Conservation (phyloP, 2,888 invertebrate genomes). For the Meteorus colon region DNA sequence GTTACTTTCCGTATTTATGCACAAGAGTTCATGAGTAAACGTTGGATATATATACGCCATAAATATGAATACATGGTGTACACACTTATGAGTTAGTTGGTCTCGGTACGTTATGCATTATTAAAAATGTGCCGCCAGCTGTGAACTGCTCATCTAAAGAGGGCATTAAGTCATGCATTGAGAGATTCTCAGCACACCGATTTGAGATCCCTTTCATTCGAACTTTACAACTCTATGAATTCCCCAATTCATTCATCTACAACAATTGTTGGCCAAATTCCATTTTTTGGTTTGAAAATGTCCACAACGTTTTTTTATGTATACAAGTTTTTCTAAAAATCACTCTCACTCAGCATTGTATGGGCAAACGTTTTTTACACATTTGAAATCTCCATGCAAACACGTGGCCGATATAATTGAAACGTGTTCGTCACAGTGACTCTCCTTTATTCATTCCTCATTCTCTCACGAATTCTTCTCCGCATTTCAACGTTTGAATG, state of each 20-base stretch:
- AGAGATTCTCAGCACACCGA: background rate
- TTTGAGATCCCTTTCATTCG: slow-evolving; percentile 21
- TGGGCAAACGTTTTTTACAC: background rate
- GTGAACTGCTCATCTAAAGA: background rate
- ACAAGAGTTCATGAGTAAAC: background rate
- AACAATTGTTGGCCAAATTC: too few species aligned
- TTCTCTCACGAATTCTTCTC: background rate
- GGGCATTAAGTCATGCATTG: slow-evolving; percentile 3
- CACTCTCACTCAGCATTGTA: slow-evolving; percentile 23
- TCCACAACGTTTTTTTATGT: background rate
- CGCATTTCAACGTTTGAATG: slow-evolving; percentile 23
- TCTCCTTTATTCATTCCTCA: background rate
- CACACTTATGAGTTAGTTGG: slow-evolving; percentile 32
- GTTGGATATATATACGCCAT: background rate
- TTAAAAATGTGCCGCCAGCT: slow-evolving; percentile 28
- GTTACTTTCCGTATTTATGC: background rate
- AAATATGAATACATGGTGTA: background rate
- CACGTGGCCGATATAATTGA: slow-evolving; percentile 30
- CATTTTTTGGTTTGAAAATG: too few species aligned
- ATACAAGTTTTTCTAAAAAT: background rate
- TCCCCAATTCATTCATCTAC: too few species aligned
- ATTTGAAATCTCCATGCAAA: slow-evolving; percentile 17
- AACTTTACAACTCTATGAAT: slow-evolving; percentile 4
- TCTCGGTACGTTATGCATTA: slow-evolving; percentile 40
- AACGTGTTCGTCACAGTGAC: slow-evolving; percentile 23